Evolutionary conservation across 2,888 invertebrate species (phyloP), one percentile per base, ranked within the genome.

Genomic region (Calameuta idolon): DNA sequence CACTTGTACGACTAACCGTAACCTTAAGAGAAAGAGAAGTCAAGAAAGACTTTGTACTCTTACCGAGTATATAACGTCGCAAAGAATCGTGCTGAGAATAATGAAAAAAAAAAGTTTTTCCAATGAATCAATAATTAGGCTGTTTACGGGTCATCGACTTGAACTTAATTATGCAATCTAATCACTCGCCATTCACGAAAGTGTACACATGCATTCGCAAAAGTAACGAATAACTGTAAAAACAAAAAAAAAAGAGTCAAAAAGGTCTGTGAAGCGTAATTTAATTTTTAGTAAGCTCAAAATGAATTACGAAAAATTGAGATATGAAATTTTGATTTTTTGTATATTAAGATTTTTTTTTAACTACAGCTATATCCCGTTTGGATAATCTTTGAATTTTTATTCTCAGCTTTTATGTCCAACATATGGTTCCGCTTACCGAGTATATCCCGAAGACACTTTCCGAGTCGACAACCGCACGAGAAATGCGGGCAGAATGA

Each of bases 401-500:
- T 5, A 11, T 55, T 55, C 9, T 55, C 5, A 55, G 23, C 55
- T 23, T 9, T 55, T 55, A 9, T 9, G 23, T 23, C 55, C 55
- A 55, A 55, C 71, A 71, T 34, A 31, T 71, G 71, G 71, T 31
- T 80, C 76, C 81, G 88, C 91, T 91, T 90, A 91, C 91, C 90
- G 89, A 89, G 86, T 85, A 85, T 87, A 87, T 85, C 87, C 89
- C 85, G 89, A 87, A 88, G 90, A 89, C 87, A 90, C 89, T 91
- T 90, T 91, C 87, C 91, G 91, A 90, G 91, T 88, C 90, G 91
- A 91, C 91, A 91, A 91, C 91, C 91, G 91, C 91, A 91, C 91
- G 91, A 89, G 91, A 91, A 91, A 91, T 91, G 91, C 89, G 91
- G 88, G 86, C 88, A 87, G 85, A 88, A 88, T 88, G 85, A 85